Base-by-base conservation (phyloP, 1,140 invertebrate species). In the Copidosoma floridanum region DNA sequence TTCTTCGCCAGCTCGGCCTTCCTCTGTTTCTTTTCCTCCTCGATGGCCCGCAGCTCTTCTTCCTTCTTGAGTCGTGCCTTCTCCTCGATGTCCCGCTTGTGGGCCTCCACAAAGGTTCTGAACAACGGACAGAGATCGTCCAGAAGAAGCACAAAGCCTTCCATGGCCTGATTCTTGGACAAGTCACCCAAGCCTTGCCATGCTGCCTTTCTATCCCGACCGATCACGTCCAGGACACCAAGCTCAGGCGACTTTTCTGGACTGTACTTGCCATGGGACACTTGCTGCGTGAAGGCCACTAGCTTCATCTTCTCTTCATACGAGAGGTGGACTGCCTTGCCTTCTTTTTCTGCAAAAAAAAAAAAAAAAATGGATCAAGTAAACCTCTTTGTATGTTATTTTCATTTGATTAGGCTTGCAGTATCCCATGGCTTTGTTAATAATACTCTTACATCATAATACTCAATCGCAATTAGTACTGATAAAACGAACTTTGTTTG, bases 211-310 rank as follows among this genome's bases (percentile, higher is more conserved):
- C 95, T 83, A 75, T 98, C 95, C 74, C 88, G 89, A 1, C 96
- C 96, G 68, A 98, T 95, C 6, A 98, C 93, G 82, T 98, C 95
- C 20, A 98, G 81, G 1, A 97, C 93, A 35, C 96, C 96, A 32
- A 97, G 79, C 32, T 93, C 92, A 35, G 92, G 88, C 10, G 88
- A 86, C 61, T 88, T 90, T 59, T 89, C 84, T 4, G 78, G 60
- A 27, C 78, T 86, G 69, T 89, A 94, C 61, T 92, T 90, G 6
- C 96, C 96, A 81, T 95, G 88, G 8, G 84, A 84, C 6, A 91
- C 91, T 85, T 98, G 95, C 72, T 96, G 92, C 7, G 90, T 94
- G 68, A 93, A 92, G 2, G 95, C 95, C 11, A 97, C 89, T 59
- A 98, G 76, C 73, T 91, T 90, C 18, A 97, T 77, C 78, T 95